Conservation (phyloP, 1,140 invertebrate species). For the Neodiprion virginianus region DNA sequence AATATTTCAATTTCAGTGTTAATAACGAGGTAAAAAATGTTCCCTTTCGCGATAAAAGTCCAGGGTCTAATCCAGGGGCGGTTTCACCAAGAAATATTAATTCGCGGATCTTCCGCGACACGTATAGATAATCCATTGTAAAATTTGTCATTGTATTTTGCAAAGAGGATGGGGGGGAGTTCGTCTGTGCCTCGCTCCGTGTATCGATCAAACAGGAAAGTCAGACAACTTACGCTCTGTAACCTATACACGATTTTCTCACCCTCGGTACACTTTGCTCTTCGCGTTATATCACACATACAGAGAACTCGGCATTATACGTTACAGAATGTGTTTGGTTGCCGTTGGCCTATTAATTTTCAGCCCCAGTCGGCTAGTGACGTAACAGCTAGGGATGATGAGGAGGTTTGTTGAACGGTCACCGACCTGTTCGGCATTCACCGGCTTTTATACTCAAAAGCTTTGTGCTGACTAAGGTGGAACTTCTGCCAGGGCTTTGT, state of each 20-base stretch:
- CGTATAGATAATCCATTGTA: not conserved
- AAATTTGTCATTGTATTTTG: slow-evolving; percentile 11
- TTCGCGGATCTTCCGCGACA: too few species aligned
- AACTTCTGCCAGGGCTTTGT: not conserved
- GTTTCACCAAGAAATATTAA: too few species aligned
- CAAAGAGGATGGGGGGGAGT: slow-evolving; percentile 15
- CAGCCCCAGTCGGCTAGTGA: not conserved
- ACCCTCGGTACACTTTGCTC: not conserved
- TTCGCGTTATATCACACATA: not conserved
- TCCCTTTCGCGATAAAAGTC: too few species aligned
- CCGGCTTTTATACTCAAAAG: not conserved
- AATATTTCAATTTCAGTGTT: too few species aligned
- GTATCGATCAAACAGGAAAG: slow-evolving; percentile 39
- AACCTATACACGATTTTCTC: slow-evolving; percentile 8
- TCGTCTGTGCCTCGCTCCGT: slow-evolving; percentile 24
- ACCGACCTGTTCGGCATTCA: slow-evolving; percentile 1
- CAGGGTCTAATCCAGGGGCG: too few species aligned
- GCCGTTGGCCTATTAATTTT: slow-evolving; percentile 32
- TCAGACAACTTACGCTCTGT: not conserved
- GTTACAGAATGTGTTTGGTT: slow-evolving; percentile 16
- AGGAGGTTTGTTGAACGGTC: not conserved
- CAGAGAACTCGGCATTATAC: slow-evolving; percentile 21
- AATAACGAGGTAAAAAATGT: too few species aligned
- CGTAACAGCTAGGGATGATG: not conserved
- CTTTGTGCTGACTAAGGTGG: not conserved